These are phyloP conservation scores for Tamandua tetradactyla DNA, from an alignment of 2,797 vertebrate species.

Conservation along the genomic window DNA sequence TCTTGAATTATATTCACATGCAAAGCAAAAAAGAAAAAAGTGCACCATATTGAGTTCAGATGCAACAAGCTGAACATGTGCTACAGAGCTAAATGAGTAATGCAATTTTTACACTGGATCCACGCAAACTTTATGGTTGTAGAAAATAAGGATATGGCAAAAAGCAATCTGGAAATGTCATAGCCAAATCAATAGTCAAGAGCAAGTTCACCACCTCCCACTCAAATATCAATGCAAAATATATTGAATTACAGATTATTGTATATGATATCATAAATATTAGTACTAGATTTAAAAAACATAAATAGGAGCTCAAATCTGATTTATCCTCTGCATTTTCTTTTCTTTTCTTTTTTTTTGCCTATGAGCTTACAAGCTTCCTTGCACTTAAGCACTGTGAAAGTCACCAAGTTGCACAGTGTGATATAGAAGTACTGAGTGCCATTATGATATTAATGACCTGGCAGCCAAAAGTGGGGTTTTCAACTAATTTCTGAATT, in stretches of 20 bases:
- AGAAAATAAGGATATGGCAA: slow-evolving; percentile 59
- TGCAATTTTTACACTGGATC: slow-evolving; percentile 49
- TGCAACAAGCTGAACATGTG: slow-evolving; percentile 56
- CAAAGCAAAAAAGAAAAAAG: slow-evolving; percentile 18
- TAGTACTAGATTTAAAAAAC: neutral
- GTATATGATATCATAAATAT: neutral
- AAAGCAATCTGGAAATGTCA: slow-evolving; percentile 67
- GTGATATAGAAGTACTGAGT: neutral
- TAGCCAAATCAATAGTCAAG: slow-evolving; percentile 48
- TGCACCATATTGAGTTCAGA: slow-evolving; percentile 61
- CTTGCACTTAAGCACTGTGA: neutral
- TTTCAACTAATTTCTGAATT: slow-evolving; percentile 40
- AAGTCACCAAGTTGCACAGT: neutral
- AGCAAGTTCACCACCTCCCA: slow-evolving; percentile 34
- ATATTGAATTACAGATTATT: neutral
- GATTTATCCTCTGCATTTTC: neutral
- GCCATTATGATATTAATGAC: slow-evolving; percentile 12
- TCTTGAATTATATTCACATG: slow-evolving; percentile 65
- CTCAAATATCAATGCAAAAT: slow-evolving; percentile 31
- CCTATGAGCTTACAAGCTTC: neutral
- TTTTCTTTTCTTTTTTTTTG: neutral
- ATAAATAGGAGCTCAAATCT: neutral
- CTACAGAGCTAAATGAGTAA: slow-evolving; percentile 57
- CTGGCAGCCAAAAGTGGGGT: neutral
- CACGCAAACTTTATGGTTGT: slow-evolving; percentile 23